These are phyloP conservation scores for Meloe dianella DNA, from an alignment of 2,888 invertebrate species.

Conservation along the genomic window DNA sequence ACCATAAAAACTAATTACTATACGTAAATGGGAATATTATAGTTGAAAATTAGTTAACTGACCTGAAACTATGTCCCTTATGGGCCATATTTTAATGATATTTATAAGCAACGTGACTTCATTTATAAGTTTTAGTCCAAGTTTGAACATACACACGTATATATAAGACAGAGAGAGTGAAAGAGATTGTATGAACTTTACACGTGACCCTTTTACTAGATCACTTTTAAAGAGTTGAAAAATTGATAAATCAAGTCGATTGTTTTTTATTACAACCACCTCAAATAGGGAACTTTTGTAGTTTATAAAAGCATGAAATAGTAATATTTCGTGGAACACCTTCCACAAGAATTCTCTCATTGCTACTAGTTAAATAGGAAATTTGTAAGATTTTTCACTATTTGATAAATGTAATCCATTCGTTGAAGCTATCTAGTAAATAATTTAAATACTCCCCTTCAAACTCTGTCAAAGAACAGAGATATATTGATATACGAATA, in stretches of 20 bases:
- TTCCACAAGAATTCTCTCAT: background rate
- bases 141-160: background rate
- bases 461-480: background rate
- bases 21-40: background rate
- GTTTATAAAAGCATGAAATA: background rate
- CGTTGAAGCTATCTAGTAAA: constrained; percentile 29
- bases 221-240: background rate
- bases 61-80: background rate
- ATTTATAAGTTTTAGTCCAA: background rate
- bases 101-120: background rate
- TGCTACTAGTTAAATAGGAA: constrained; percentile 18
- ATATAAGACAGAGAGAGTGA: too few species aligned
- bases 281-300: background rate
- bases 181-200: background rate
- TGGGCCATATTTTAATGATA: background rate
- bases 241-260: background rate
- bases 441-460: constrained; percentile 33
- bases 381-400: constrained; percentile 27
- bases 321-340: background rate
- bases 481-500: constrained; percentile 42
- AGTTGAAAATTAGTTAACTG: background rate
- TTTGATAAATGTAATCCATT: constrained; percentile 35
- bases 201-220: background rate
- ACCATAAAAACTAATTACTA: too few species aligned
- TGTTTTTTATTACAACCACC: background rate